These are phyloP conservation scores for Oasisia sp. DNA, from an alignment of 2,888 invertebrate genomes.

Conservation along the genomic window DNA sequence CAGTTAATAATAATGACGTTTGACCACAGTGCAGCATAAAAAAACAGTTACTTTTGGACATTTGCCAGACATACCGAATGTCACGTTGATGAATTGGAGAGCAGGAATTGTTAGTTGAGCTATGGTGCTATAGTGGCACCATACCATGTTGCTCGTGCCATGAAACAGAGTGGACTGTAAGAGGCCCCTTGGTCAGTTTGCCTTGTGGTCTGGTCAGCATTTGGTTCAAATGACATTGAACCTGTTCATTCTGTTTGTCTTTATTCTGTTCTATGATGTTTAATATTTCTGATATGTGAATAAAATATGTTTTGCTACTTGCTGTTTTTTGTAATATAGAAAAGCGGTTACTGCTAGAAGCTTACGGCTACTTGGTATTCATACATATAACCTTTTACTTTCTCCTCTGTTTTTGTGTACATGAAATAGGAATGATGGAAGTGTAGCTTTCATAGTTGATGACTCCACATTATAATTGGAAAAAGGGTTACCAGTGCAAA, in stretches of 20 bases:
- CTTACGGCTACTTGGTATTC: not conserved
- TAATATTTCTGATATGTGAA: not conserved
- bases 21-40: not conserved
- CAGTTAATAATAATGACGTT: not conserved
- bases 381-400: not conserved
- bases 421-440: not conserved
- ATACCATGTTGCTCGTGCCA: not conserved
- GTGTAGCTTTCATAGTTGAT: not conserved
- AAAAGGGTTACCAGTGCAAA: not conserved
- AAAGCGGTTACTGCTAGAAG: not conserved
- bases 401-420: not conserved
- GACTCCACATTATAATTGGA: not conserved
- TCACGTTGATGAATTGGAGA: not conserved
- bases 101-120: not conserved
- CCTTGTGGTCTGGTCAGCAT: not conserved
- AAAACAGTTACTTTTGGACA: not conserved
- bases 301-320: not conserved
- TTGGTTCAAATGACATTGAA: not conserved
- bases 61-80: not conserved
- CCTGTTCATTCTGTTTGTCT: not conserved
- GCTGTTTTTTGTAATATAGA: not conserved
- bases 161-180: not conserved
- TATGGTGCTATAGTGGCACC: not conserved
- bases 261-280: not conserved
- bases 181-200: not conserved